Percentiles rank a stretch among this genome's conserved stretches.
Evolutionary conservation across 1,140 invertebrate species (phyloP).

Genomic region (Dinoponera quadriceps): DNA sequence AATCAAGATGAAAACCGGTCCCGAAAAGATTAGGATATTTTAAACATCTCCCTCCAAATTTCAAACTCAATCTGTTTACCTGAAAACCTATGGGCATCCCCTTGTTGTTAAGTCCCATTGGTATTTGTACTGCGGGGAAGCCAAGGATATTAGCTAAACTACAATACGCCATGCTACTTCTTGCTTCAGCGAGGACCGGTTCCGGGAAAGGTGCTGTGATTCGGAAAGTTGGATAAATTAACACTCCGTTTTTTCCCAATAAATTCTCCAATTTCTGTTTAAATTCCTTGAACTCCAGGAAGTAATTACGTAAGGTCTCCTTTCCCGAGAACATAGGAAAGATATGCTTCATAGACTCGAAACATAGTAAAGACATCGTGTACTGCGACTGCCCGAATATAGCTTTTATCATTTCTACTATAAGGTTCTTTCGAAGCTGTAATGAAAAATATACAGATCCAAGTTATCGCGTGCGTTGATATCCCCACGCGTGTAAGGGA

Average conservation of each 20-base stretch:
- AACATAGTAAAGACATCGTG: no score
- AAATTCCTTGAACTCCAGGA: constrained; percentile 73
- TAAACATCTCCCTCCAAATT: no score
- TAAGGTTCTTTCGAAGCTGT: no score
- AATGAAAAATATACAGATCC: no score
- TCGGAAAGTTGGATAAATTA: constrained; percentile 92
- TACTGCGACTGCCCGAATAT: no score
- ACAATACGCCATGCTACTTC: constrained; percentile 88
- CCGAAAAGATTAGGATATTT: no score
- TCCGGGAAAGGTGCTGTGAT: constrained; percentile 88
- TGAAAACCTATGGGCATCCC: constrained; percentile 92
- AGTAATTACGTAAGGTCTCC: constrained; percentile 75
- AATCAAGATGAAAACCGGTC: no score
- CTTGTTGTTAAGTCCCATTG: constrained; percentile 88
- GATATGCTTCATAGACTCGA: no score
- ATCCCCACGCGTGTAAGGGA: no score
- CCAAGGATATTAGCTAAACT: constrained; percentile 91
- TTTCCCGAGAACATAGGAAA: no score
- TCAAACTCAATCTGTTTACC: constrained; percentile 76
- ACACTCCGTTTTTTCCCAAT: constrained; percentile 89
- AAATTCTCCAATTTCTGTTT: constrained; percentile 84
- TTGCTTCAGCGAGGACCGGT: constrained; percentile 86
- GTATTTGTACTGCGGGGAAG: constrained; percentile 91
- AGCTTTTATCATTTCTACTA: no score
- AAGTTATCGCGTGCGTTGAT: no score